Percentiles rank a stretch among this genome's conserved stretches.
Evolutionary conservation across 2,797 vertebrate genomes (phyloP).

Genomic region (Pygocentrus nattereri): DNA sequence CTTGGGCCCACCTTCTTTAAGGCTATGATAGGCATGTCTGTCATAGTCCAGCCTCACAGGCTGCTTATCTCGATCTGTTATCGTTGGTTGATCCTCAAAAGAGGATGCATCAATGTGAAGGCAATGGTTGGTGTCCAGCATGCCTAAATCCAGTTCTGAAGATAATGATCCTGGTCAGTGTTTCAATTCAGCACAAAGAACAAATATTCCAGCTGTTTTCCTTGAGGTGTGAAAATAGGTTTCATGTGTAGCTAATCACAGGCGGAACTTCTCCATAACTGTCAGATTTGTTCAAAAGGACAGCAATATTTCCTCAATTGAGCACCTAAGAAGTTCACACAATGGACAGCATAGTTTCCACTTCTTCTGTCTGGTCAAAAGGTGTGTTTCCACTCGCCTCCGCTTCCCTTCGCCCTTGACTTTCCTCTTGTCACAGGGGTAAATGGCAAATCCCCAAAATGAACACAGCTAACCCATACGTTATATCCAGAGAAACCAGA

Average conservation of each 20-base stretch:
- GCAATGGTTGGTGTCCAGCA: conserved; percentile 83
- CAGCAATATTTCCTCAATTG: background rate
- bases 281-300: conserved; percentile 23
- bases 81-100: conserved; percentile 74
- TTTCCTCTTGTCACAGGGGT: conserved; percentile 7
- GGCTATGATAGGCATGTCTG: conserved; percentile 78
- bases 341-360: conserved; percentile 40
- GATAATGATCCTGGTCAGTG: conserved; percentile 63
- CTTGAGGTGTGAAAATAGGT: conserved; percentile 23
- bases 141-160: conserved; percentile 66
- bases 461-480: conserved; percentile 6
- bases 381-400: conserved; percentile 11
- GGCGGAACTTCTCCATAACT: conserved; percentile 10
- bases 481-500: conserved; percentile 31
- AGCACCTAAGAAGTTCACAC: conserved; percentile 34
- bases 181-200: conserved; percentile 52
- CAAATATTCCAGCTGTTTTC: conserved; percentile 39
- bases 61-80: conserved; percentile 74
- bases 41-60: conserved; percentile 72
- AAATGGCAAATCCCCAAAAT: conserved; percentile 13
- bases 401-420: conserved; percentile 21
- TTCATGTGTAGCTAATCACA: conserved; percentile 1
- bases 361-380: conserved; percentile 47
- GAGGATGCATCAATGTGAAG: conserved; percentile 76
- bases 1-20: conserved; percentile 82